Conservation (phyloP, 2,797 vertebrate species). For the Echiichthys vipera region DNA sequence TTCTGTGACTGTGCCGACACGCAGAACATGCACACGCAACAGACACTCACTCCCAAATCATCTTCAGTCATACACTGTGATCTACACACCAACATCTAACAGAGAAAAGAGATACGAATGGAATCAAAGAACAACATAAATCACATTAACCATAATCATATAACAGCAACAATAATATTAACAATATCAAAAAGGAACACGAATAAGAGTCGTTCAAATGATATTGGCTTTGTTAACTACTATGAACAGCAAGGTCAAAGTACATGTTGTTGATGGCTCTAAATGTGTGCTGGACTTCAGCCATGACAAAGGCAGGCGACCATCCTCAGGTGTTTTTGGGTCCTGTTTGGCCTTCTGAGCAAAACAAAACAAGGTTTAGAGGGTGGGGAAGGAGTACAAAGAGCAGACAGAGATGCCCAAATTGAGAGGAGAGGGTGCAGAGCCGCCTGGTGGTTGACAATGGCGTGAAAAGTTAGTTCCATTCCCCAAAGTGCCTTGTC, state of each 20-base stretch:
- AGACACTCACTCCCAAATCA: slow-evolving; percentile 55
- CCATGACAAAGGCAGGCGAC: slow-evolving; percentile 53
- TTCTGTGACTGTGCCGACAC: slow-evolving; percentile 67
- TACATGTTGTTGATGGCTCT: slow-evolving; percentile 76
- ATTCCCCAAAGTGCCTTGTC: slow-evolving; percentile 40
- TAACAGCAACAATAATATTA: slow-evolving; percentile 83
- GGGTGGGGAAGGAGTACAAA: slow-evolving; percentile 35
- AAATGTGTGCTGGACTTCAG: slow-evolving; percentile 72
- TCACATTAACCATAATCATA: slow-evolving; percentile 82
- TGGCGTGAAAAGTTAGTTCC: slow-evolving; percentile 52
- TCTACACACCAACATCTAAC: slow-evolving; percentile 72
- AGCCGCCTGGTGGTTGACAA: slow-evolving; percentile 56
- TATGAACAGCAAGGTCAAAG: slow-evolving; percentile 84
- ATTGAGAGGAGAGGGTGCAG: slow-evolving; percentile 30
- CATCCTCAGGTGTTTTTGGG: slow-evolving; percentile 35
- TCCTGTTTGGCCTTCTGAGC: slow-evolving; percentile 53
- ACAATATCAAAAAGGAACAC: slow-evolving; percentile 83
- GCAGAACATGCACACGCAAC: slow-evolving; percentile 67
- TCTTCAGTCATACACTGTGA: slow-evolving; percentile 64
- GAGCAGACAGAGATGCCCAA: slow-evolving; percentile 28
- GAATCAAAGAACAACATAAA: slow-evolving; percentile 82
- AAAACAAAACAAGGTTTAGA: slow-evolving; percentile 47
- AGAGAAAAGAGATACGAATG: slow-evolving; percentile 80
- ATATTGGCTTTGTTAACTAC: slow-evolving; percentile 82
- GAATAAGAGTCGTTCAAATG: slow-evolving; percentile 77